phyloP scores from a whole-genome alignment of 2,113 vertebrate species.

The Pimephales promelas region DNA sequence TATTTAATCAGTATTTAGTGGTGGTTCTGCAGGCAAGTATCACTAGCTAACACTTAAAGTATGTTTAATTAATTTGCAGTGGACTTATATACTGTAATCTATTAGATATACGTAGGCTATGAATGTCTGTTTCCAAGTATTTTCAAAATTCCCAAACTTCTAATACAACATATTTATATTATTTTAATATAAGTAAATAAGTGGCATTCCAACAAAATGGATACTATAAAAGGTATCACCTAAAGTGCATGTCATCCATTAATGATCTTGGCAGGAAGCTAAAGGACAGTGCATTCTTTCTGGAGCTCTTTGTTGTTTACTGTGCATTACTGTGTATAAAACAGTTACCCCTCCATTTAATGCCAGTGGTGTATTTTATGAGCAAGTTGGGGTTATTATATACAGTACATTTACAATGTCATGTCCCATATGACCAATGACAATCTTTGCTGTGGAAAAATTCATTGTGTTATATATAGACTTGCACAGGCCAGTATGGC shows the following conservation, averaged over 20 bases:
- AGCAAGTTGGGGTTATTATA: slow-evolving; percentile 17
- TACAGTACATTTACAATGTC: slow-evolving; percentile 42
- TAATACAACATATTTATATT: not conserved
- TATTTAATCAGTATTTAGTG: not conserved
- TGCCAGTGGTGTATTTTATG: not conserved
- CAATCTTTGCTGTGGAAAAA: slow-evolving; percentile 45
- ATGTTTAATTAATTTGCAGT: not conserved
- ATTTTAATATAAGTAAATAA: not conserved
- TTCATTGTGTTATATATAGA: slow-evolving; percentile 57
- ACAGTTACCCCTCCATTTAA: not conserved
- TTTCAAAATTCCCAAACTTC: not conserved
- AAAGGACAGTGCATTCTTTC: not conserved
- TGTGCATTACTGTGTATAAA: slow-evolving; percentile 10
- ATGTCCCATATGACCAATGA: slow-evolving; percentile 53
- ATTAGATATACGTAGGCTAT: not conserved
- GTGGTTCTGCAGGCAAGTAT: not conserved
- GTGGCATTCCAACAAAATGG: not conserved
- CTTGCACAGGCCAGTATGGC: slow-evolving; percentile 25
- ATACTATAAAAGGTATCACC: not conserved
- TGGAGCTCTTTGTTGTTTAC: slow-evolving; percentile 11
- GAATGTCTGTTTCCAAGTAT: not conserved
- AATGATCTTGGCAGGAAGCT: not conserved
- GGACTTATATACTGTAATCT: too few species aligned
- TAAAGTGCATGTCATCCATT: not conserved
- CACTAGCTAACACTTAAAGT: not conserved